Base-by-base conservation (phyloP, 1,140 invertebrate genomes). In the Acromyrmex charruanus region DNA sequence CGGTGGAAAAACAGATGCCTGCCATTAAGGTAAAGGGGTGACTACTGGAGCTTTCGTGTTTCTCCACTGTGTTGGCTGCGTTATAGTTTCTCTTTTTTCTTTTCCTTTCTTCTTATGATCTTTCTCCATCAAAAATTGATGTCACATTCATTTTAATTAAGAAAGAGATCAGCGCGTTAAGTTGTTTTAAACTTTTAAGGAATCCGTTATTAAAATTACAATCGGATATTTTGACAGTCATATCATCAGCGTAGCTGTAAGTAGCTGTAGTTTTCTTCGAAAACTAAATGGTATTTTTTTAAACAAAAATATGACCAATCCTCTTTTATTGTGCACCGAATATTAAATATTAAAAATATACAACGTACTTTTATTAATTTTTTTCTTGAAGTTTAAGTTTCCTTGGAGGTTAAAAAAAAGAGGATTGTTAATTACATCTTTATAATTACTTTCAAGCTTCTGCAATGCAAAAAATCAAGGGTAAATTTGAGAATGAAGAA, bases 1-100 rank as follows among this genome's bases (percentile, higher is more conserved):
- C 69, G 89, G 63, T 90, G 88, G 79, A 89, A 91, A 92, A 93
- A 90, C 93, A 93, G 93, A 92, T 93, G 90, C 90, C 89, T 77
- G 51, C 88, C 86, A 87, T 91, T 91, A 86, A 87, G 84, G 63
- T 69, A 79, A 74, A 89, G 82, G 79, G 88, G 88, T 88, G 87
- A 61, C 61, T 86, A 61, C 81, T 58, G 58, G 39, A 61, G 80
- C 55, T 74, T 74, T 82, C 80, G 80, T 61, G 55, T 61, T 84
- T 74, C 69, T 63, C 55, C 9, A 25, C 80, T 69, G 68, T 69
- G 68, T 84, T 75, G 59, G 39, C 51, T 55, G 77, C 86, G 44
- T 72, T 65, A 87, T 68, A 72, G 14, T 39, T 77, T 65, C 63
- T 35, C 74, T 80, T 86, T 35, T 79, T 84, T 84, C 77, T 80